Evolutionary conservation across 2,797 vertebrate genomes (phyloP).

Genomic region (Siniperca scherzeri): DNA sequence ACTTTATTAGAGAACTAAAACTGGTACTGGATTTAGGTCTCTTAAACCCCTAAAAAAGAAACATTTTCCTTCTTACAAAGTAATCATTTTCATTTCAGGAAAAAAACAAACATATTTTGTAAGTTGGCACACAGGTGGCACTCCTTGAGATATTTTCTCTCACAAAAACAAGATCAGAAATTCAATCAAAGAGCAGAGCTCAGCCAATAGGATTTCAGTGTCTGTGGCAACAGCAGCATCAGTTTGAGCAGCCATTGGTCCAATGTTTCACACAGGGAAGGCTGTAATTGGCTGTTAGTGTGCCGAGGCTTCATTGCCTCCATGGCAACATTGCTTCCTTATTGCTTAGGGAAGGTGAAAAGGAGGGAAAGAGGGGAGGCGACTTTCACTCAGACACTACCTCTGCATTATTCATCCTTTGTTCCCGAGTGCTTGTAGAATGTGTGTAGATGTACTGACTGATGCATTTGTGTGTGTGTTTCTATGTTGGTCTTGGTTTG

Average conservation of each 20-base stretch:
- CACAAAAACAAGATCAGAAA: slow-evolving; percentile 82
- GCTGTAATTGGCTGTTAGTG: slow-evolving; percentile 74
- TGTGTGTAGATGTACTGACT: slow-evolving; percentile 65
- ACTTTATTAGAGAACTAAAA: slow-evolving; percentile 17
- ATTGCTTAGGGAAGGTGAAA: slow-evolving; percentile 83
- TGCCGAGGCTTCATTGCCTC: slow-evolving; percentile 81
- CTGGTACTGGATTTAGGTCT: not conserved
- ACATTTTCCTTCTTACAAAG: slow-evolving; percentile 18
- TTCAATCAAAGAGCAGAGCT: slow-evolving; percentile 81
- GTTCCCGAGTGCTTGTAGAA: slow-evolving; percentile 75
- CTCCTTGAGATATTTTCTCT: slow-evolving; percentile 75
- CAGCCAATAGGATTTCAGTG: slow-evolving; percentile 77
- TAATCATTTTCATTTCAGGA: slow-evolving; percentile 37
- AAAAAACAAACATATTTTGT: slow-evolving; percentile 51
- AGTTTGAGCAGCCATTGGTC: slow-evolving; percentile 74
- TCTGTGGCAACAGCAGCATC: slow-evolving; percentile 80
- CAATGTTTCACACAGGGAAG: slow-evolving; percentile 62
- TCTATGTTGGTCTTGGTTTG: slow-evolving; percentile 52
- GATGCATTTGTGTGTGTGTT: slow-evolving; percentile 59
- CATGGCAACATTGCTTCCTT: slow-evolving; percentile 86
- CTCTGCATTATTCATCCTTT: slow-evolving; percentile 87
- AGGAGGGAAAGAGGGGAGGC: slow-evolving; percentile 78
- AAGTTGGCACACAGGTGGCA: slow-evolving; percentile 81
- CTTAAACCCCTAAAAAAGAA: slow-evolving; percentile 23
- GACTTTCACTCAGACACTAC: slow-evolving; percentile 82